A percentile compares a stretch with the other conserved stretches of the same genome.
phyloP scores from a whole-genome alignment of 2,113 vertebrate species.

The Cyanoliseus patagonus region DNA sequence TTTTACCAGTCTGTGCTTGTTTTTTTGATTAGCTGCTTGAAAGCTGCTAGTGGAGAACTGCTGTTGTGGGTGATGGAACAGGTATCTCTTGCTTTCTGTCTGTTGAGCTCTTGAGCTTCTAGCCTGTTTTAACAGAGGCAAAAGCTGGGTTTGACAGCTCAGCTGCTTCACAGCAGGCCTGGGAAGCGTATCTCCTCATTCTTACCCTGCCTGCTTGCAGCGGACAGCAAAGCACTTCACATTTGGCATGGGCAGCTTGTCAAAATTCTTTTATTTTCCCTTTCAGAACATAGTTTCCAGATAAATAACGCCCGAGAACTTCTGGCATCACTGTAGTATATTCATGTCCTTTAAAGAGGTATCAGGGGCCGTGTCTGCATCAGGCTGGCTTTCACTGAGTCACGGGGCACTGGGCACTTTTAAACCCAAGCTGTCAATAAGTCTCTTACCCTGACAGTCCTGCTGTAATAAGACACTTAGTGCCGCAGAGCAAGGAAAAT shows the following conservation, averaged over 20 bases:
- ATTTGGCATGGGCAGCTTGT: neutral
- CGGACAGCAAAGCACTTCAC: neutral
- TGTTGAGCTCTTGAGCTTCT: neutral
- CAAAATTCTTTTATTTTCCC: neutral
- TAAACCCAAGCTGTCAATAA: neutral
- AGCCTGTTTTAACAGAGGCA: neutral
- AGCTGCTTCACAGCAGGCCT: neutral
- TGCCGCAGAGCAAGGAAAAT: neutral
- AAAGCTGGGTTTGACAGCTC: neutral
- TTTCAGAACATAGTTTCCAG: neutral
- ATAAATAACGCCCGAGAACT: neutral
- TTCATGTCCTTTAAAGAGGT: neutral
- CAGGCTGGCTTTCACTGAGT: neutral
- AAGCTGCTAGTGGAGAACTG: neutral
- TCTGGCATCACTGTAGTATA: neutral
- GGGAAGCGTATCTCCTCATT: neutral
- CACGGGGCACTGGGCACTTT: neutral
- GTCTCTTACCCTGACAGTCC: neutral
- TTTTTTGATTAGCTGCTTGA: neutral
- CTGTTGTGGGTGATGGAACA: neutral
- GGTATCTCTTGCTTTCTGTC: neutral
- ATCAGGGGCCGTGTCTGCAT: accelerated
- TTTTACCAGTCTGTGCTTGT: neutral
- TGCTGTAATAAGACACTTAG: neutral
- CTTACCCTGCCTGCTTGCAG: neutral